These are phyloP conservation scores for Tretioscincus oriximinensis DNA, from an alignment of 2,113 vertebrate genomes.

Conservation along the genomic window DNA sequence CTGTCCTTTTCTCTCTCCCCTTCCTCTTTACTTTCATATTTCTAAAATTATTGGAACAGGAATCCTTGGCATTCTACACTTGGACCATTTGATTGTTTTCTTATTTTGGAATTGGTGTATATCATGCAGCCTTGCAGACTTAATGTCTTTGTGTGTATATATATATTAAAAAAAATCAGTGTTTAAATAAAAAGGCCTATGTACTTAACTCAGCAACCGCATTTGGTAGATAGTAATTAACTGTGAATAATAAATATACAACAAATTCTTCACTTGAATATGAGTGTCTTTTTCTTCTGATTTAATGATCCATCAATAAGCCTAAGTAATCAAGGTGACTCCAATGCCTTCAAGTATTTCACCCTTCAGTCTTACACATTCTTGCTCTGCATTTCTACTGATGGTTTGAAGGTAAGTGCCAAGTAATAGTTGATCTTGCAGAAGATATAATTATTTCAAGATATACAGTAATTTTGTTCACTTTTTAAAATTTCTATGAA, in stretches of 20 bases:
- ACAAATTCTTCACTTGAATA: slow-evolving; percentile 77
- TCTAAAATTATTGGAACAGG: slow-evolving; percentile 67
- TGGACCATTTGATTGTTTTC: slow-evolving; percentile 84
- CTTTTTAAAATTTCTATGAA: not conserved
- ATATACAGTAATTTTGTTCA: no score
- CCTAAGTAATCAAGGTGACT: not conserved
- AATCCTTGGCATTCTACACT: slow-evolving; percentile 74
- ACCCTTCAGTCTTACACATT: not conserved
- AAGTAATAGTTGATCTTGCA: not conserved
- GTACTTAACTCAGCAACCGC: slow-evolving; percentile 82
- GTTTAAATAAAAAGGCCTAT: slow-evolving; percentile 84
- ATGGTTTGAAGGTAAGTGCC: not conserved
- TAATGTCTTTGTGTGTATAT: slow-evolving; percentile 83
- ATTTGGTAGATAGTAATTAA: slow-evolving; percentile 85
- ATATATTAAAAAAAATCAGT: slow-evolving; percentile 78
- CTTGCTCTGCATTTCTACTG: not conserved
- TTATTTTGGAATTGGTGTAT: slow-evolving; percentile 83
- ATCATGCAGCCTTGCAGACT: slow-evolving; percentile 84
- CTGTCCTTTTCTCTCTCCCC: slow-evolving; percentile 52
- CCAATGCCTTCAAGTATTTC: not conserved
- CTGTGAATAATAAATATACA: slow-evolving; percentile 84
- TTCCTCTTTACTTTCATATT: slow-evolving; percentile 47
- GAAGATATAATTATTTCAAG: not conserved
- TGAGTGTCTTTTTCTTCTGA: slow-evolving; percentile 61
- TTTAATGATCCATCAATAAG: not conserved